Conservation (phyloP, 2,113 vertebrate species). For the Illadopsis cleaveri region DNA sequence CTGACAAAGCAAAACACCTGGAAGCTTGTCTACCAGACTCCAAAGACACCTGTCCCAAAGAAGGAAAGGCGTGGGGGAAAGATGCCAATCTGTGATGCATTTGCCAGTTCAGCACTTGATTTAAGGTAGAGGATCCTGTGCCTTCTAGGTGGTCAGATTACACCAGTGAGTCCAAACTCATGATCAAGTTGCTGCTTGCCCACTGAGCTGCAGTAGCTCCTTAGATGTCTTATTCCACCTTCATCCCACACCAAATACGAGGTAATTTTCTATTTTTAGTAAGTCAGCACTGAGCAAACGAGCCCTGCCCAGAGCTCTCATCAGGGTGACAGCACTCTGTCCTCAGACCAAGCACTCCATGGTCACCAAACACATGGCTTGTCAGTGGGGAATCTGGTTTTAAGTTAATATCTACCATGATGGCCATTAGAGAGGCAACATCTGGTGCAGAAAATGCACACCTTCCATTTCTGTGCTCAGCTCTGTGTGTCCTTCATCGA, state of each 20-base stretch:
- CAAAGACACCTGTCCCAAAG: background rate
- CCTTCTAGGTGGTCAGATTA: background rate
- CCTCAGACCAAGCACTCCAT: background rate
- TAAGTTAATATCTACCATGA: background rate
- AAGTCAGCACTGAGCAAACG: background rate
- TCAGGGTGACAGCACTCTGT: background rate
- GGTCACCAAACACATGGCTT: background rate
- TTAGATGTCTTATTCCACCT: background rate
- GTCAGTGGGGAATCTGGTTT: background rate
- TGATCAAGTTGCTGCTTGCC: background rate
- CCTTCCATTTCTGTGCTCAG: background rate
- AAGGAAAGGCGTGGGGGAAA: background rate
- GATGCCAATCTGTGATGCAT: background rate
- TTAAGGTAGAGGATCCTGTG: background rate
- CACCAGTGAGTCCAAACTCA: background rate
- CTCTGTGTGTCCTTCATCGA: background rate
- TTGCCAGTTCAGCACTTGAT: background rate
- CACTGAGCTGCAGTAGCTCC: background rate
- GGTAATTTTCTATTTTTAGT: background rate
- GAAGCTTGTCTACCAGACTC: background rate
- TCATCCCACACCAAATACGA: background rate
- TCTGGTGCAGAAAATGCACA: background rate
- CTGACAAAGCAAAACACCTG: background rate
- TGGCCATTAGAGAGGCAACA: background rate
- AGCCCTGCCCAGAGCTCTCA: background rate